These are phyloP conservation scores for Anoplolepis gracilipes DNA, from an alignment of 1,140 invertebrate species.

Conservation along the genomic window DNA sequence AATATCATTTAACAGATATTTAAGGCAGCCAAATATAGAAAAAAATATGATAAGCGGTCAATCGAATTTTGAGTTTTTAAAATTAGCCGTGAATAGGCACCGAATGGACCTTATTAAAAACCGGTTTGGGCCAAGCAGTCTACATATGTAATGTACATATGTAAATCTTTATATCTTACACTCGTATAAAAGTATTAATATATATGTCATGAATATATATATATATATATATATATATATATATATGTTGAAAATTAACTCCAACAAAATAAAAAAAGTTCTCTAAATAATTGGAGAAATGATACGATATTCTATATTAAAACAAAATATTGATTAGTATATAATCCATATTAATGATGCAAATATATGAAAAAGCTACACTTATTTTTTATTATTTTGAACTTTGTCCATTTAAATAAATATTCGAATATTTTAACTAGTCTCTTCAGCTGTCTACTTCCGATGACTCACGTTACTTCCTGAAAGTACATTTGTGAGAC, in stretches of 20 bases:
- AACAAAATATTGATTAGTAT: background rate
- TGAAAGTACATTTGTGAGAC: background rate
- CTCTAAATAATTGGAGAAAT: background rate
- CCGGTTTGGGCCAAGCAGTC: background rate
- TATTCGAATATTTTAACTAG: background rate
- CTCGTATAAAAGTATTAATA: background rate
- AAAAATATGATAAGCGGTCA: background rate
- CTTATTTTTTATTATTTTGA: background rate
- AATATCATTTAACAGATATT: background rate
- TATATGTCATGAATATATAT: background rate
- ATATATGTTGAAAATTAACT: background rate
- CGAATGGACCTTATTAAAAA: background rate
- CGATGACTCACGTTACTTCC: conserved; percentile 22
- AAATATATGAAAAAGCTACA: background rate
- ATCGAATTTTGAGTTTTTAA: background rate
- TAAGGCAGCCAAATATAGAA: background rate
- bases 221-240: background rate
- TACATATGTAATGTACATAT: background rate
- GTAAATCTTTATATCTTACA: background rate
- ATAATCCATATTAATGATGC: background rate
- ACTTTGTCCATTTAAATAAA: background rate
- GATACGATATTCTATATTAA: background rate
- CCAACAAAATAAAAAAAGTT: background rate
- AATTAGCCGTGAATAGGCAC: background rate
- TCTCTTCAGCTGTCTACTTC: background rate